These are phyloP conservation scores for Synaphobranchus kaupii DNA, from an alignment of 2,797 vertebrate species.

Conservation along the genomic window DNA sequence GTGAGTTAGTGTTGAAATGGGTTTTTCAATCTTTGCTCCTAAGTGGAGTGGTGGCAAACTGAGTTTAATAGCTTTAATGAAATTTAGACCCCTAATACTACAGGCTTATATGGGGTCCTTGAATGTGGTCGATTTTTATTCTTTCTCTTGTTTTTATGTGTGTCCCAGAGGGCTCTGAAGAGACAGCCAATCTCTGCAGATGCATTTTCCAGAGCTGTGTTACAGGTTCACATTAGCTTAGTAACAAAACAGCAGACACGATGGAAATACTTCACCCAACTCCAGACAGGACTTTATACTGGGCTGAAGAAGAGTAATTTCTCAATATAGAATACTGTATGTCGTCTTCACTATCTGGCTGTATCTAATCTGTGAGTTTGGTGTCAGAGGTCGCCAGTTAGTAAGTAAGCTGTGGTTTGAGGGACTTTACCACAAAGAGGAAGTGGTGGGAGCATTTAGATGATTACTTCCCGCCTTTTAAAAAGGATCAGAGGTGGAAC, in stretches of 20 bases:
- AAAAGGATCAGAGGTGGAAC: not conserved
- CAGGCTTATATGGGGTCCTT: not conserved
- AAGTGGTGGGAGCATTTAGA: slow-evolving; percentile 24
- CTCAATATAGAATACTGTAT: slow-evolving; percentile 33
- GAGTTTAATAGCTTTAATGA: not conserved
- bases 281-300: not conserved
- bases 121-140: not conserved
- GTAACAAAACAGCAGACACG: not conserved
- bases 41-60: not conserved
- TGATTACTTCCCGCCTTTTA: slow-evolving; percentile 22
- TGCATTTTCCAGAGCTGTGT: not conserved
- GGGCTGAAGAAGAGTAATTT: not conserved
- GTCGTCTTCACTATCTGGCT: slow-evolving; percentile 10
- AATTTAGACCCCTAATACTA: not conserved
- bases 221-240: not conserved
- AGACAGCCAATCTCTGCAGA: not conserved
- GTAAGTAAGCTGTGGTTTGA: slow-evolving; percentile 20
- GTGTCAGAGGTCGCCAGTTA: not conserved
- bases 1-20: not conserved
- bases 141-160: not conserved
- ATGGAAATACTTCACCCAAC: not conserved
- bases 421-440: slow-evolving; percentile 28
- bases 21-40: not conserved
- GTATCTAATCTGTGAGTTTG: not conserved
- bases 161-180: not conserved